A percentile compares a stretch with the other conserved stretches of the same genome.
phyloP scores from a whole-genome alignment of 1,140 invertebrate genomes.

The Thrips palmi region DNA sequence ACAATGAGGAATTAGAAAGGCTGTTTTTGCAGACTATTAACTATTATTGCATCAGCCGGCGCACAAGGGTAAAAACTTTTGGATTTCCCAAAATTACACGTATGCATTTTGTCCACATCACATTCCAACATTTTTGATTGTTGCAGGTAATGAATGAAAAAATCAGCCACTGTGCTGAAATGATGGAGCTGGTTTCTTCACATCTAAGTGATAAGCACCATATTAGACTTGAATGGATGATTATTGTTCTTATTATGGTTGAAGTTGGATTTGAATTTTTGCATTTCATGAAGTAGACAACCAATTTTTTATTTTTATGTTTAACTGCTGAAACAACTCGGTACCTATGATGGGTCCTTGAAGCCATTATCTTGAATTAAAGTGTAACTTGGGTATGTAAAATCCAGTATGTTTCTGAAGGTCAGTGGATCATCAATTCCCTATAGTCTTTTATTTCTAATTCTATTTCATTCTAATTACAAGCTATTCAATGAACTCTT shows the following conservation, averaged over 20 bases:
- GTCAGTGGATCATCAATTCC: too few species aligned
- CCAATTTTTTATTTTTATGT: too few species aligned
- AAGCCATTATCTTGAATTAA: too few species aligned
- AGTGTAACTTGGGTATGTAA: too few species aligned
- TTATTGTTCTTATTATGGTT: conserved; percentile 85
- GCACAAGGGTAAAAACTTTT: conserved; percentile 45
- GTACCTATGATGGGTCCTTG: too few species aligned
- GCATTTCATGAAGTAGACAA: conserved; percentile 33
- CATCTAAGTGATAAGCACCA: conserved; percentile 84
- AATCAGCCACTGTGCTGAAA: conserved; percentile 76
- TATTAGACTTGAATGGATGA: conserved; percentile 86
- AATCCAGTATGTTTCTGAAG: too few species aligned
- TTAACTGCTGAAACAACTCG: too few species aligned
- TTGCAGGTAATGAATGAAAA: conserved; percentile 84
- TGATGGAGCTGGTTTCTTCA: conserved; percentile 68
- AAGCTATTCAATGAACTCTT: too few species aligned
- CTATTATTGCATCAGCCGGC: conserved; percentile 66
- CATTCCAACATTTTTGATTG: conserved; percentile 6
- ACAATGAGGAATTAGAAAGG: conserved; percentile 66
- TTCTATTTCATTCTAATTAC: too few species aligned
- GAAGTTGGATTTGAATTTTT: conserved; percentile 80
- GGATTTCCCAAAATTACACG: background rate
- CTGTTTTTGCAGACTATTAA: conserved; percentile 62
- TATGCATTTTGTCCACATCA: background rate
- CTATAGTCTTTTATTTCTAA: too few species aligned